Percentiles rank a stretch among this genome's conserved stretches.
Conservation (phyloP, 2,113 vertebrate species). For the Narcine bancroftii region DNA sequence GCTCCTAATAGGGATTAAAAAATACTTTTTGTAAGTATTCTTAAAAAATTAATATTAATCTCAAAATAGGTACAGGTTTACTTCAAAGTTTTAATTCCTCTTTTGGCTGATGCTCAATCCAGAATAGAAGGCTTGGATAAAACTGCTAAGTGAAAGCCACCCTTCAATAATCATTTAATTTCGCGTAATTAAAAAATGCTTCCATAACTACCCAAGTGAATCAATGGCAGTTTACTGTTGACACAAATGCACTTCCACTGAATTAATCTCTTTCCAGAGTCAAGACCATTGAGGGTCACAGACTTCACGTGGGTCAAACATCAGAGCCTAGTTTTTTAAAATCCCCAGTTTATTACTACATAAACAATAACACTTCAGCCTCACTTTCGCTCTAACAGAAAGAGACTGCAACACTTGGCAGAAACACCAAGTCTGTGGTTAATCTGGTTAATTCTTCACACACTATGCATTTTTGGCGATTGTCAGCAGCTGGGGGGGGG, state of each 20-base stretch:
- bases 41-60: too few species aligned
- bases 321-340: background rate
- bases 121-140: background rate
- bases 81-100: background rate
- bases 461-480: background rate
- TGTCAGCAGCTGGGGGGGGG: background rate
- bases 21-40: too few species aligned
- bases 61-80: background rate
- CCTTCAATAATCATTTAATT: background rate
- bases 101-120: background rate
- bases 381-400: background rate
- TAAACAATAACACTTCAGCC: background rate
- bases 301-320: background rate
- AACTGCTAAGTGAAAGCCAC: background rate
- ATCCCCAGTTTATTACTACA: too few species aligned
- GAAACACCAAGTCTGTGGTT: background rate
- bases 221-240: background rate
- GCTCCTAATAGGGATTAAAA: too few species aligned
- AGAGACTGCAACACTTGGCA: background rate
- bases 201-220: background rate
- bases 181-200: too few species aligned
- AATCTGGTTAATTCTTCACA: background rate
- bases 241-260: background rate
- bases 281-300: slow-evolving; percentile 3
- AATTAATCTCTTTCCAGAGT: background rate